Evolutionary conservation across 1,140 invertebrate species (phyloP), one percentile per base, ranked within the genome.

Genomic region (Brachionus sp.): DNA sequence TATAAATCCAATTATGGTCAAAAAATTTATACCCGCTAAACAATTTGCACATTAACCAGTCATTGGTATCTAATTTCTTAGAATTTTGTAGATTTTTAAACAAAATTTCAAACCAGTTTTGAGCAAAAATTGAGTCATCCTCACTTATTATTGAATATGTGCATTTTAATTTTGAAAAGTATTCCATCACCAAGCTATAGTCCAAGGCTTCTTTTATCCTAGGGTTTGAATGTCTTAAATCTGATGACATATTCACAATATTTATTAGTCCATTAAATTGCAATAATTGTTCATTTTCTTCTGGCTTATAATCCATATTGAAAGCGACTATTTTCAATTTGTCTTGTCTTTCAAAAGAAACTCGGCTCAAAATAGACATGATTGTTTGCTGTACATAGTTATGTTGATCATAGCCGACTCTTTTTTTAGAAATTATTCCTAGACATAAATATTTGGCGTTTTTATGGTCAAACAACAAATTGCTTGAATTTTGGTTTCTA

Each of bases 11-110:
- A 42, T 80, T 13, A 10, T 66, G 37, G 25, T 80, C 77, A 66
- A 62, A 80, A 66, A 80, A 80, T 9, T 25, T 62, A n/a, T 80
- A 80, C 6, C 77, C 77, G n/a, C 23, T 35, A 35, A 80, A 80
- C 7, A 80, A 19, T 25, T 80, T 80, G 23, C 19, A 23, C n/a
- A 37, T 12, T 12, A 80, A 44, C 77, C 77, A 80, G 29, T 29
- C 37, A 13, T 75, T 70, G 5, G 12, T 5, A 12, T 3, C 57
- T 35, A 33, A 64, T 25, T 66, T 80, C 9, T 80, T 25, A n/a
- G 57, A 37, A 3, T 62, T 3, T 66, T 80, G 23, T 0, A 80
- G 25, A 33, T 39, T 37, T 23, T 66, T 39, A 25, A 29, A 10
- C 16, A 80, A 23, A 42, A 39, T 80, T 33, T 39, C 35, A 62